Evolutionary conservation across 2,113 vertebrate species (phyloP), one percentile per base, ranked within the genome.

Genomic region (Blennius ocellaris): DNA sequence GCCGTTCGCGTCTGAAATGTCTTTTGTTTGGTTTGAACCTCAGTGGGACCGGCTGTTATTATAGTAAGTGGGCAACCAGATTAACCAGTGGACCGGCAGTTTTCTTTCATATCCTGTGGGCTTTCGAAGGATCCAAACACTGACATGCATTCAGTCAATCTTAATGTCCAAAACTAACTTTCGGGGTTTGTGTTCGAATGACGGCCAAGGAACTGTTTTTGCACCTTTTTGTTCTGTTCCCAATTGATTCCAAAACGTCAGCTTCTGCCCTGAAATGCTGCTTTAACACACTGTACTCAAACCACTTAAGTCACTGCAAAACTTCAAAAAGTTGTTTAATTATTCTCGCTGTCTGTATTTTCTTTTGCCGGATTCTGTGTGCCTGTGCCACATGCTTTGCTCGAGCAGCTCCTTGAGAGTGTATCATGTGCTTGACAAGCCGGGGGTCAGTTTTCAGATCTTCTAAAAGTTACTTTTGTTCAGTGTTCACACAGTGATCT

Each of bases 391-490:
- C 41, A 10, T 6, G 8, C 9, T 60, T 30, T 62, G 52, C 54
- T 48, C 74, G 67, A 75, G 38, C 68, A 41, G 48, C 61, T 62
- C 40, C 7, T 0, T 17, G 21, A 69, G 40, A 72, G 41, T 2
- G 44, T 72, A 73, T 62, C 78, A 41, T 81, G 67, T 62, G 45
- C 55, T 49, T 75, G 71, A 85, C 77, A 51, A 80, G 86, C 66
- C 59, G 2, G 53, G 53, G 77, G 81, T 83, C 81, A 83, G 53
- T 55, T 30, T 49, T 59, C 52, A 2, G 37, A 62, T 16, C 36
- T 59, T 79, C 30, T 48, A 12, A 72, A 74, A 84, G 83, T 82
- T 75, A 61, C 70, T 83, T 66, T 59, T 81, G 78, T 83, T 79
- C 41, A 4, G 44, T 48, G 37, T 76, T 76, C 62, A 80, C 6